phyloP scores from a whole-genome alignment of 2,888 invertebrate species.

The Steinernema carpocapsae region DNA sequence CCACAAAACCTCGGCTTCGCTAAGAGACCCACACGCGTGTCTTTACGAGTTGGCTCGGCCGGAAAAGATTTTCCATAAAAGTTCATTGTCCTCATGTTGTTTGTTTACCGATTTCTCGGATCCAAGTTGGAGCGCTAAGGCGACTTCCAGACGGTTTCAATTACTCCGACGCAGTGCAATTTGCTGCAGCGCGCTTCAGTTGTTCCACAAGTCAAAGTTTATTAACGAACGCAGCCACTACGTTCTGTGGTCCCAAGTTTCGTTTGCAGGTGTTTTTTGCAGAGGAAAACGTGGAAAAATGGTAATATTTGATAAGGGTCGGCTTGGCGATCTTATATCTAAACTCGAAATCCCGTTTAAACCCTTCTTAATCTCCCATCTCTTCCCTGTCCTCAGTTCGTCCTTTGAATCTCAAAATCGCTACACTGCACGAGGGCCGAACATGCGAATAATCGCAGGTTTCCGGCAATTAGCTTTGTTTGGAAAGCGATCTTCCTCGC shows the following conservation, averaged over 20 bases:
- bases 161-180: background rate
- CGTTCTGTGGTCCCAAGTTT: too few species aligned
- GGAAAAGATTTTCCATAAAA: conserved; percentile 11
- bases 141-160: background rate
- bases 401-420: too few species aligned
- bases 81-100: background rate
- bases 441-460: conserved; percentile 16
- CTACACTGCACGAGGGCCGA: too few species aligned
- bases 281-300: too few species aligned
- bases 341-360: too few species aligned
- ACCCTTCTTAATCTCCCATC: too few species aligned
- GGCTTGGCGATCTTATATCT: too few species aligned
- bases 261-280: too few species aligned
- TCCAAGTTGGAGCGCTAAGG: background rate
- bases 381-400: too few species aligned
- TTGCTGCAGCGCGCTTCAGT: background rate
- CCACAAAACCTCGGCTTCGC: background rate
- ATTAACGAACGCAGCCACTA: too few species aligned
- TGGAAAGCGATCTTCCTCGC: conserved; percentile 12
- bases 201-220: too few species aligned
- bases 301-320: too few species aligned
- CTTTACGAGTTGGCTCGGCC: background rate
- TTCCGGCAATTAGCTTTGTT: conserved; percentile 32
- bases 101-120: background rate
- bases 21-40: background rate